Percentiles rank a stretch among this genome's conserved stretches.
Conservation (phyloP, 2,113 vertebrate genomes). For the Cricetomys ansorgei region DNA sequence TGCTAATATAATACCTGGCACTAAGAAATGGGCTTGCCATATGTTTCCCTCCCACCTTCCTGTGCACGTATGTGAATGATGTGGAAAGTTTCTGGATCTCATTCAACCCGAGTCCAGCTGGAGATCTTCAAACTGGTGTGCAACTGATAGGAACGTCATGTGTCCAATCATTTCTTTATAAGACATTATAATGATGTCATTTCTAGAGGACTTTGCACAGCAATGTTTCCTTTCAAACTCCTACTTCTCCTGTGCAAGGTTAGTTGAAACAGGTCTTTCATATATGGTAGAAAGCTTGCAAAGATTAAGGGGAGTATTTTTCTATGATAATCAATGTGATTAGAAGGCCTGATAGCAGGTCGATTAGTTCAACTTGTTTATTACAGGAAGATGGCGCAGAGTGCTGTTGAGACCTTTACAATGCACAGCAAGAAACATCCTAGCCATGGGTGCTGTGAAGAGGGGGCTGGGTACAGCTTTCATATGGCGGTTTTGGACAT, state of each 20-base stretch:
- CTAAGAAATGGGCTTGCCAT: conserved; percentile 15
- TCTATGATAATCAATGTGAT: conserved; percentile 12
- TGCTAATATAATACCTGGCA: conserved; percentile 66
- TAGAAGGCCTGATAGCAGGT: not conserved
- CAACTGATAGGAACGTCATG: conserved; percentile 14
- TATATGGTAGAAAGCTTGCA: not conserved
- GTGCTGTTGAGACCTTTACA: not conserved
- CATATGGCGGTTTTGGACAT: not conserved
- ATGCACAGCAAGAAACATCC: not conserved
- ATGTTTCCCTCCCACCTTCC: conserved; percentile 61
- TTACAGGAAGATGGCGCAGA: not conserved
- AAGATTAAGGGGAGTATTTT: not conserved
- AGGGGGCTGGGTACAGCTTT: too few species aligned
- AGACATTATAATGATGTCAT: not conserved
- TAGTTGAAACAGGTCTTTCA: not conserved
- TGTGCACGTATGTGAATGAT: conserved; percentile 48
- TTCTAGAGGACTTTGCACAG: conserved; percentile 23
- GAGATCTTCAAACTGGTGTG: conserved; percentile 59
- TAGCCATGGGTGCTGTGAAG: not conserved
- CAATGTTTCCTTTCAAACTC: not conserved
- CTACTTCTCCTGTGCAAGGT: not conserved
- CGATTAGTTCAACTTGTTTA: not conserved
- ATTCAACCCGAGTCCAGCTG: conserved; percentile 48
- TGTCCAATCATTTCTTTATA: not conserved
- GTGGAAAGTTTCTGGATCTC: conserved; percentile 48